phyloP scores from a whole-genome alignment of 2,797 vertebrate genomes.

The Antrozous pallidus region DNA sequence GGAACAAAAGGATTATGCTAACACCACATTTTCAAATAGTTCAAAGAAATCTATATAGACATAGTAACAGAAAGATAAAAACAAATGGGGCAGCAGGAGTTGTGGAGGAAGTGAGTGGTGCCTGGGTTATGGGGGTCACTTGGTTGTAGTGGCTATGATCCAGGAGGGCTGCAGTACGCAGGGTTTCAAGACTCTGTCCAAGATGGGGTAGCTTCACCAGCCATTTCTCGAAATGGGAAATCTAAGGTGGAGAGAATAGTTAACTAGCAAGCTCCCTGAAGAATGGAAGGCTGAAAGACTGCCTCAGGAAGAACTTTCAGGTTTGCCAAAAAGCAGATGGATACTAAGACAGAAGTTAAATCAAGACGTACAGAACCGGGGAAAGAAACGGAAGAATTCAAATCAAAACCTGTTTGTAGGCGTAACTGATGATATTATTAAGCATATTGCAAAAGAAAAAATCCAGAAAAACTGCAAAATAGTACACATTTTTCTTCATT shows the following conservation, averaged over 20 bases:
- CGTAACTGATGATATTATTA: background rate
- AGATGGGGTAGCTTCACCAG: background rate
- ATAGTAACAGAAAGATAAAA: background rate
- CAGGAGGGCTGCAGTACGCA: background rate
- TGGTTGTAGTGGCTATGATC: background rate
- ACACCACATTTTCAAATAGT: background rate
- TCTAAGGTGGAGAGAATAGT: background rate
- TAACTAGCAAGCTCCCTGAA: background rate
- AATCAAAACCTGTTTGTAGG: background rate
- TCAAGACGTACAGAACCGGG: constrained; percentile 84
- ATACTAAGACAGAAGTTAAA: constrained; percentile 91
- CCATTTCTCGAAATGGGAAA: background rate
- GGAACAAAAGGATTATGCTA: background rate
- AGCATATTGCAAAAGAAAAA: too few relatives aligned
- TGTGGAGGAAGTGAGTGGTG: background rate
- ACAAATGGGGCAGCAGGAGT: background rate
- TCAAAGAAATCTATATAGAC: background rate
- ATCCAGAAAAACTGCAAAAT: too few relatives aligned
- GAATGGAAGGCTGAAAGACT: constrained; percentile 87
- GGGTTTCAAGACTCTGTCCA: background rate
- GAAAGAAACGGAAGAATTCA: background rate
- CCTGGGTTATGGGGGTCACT: background rate
- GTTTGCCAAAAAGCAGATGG: constrained; percentile 94
- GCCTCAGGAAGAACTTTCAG: constrained; percentile 96
- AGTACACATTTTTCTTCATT: background rate